Evolutionary conservation across 1,140 invertebrate genomes (phyloP).

Genomic region (Mizuhopecten yessoensis): DNA sequence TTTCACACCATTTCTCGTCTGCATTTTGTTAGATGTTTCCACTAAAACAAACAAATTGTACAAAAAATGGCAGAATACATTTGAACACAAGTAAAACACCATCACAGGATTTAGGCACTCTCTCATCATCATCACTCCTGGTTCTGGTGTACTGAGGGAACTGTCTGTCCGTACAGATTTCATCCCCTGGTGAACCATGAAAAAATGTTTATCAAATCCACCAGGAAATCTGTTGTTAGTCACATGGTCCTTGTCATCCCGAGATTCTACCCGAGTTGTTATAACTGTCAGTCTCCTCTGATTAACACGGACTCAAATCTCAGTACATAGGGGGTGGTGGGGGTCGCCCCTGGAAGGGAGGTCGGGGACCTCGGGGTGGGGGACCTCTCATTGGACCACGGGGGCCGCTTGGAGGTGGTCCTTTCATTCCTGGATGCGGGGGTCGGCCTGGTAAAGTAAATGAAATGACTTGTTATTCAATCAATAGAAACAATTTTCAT

Average conservation of each 20-base stretch:
- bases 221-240: too few relatives aligned
- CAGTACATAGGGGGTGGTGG: slow-evolving; percentile 67
- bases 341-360: slow-evolving; percentile 73
- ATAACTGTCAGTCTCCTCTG: background rate
- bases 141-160: too few relatives aligned
- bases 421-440: slow-evolving; percentile 74
- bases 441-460: slow-evolving; percentile 62
- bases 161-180: too few relatives aligned
- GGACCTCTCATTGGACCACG: slow-evolving; percentile 64
- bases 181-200: too few relatives aligned
- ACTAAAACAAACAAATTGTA: too few relatives aligned
- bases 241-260: background rate
- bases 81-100: too few relatives aligned
- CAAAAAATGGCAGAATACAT: too few relatives aligned
- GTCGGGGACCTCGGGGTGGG: slow-evolving; percentile 74
- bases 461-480: background rate
- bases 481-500: background rate
- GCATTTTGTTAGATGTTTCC: too few relatives aligned
- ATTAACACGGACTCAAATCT: background rate
- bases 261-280: background rate
- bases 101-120: too few relatives aligned
- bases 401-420: slow-evolving; percentile 58
- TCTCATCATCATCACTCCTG: too few relatives aligned
- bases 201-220: too few relatives aligned
- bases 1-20: too few relatives aligned